phyloP scores from a whole-genome alignment of 1,140 invertebrate genomes.

The Cydia splendana region DNA sequence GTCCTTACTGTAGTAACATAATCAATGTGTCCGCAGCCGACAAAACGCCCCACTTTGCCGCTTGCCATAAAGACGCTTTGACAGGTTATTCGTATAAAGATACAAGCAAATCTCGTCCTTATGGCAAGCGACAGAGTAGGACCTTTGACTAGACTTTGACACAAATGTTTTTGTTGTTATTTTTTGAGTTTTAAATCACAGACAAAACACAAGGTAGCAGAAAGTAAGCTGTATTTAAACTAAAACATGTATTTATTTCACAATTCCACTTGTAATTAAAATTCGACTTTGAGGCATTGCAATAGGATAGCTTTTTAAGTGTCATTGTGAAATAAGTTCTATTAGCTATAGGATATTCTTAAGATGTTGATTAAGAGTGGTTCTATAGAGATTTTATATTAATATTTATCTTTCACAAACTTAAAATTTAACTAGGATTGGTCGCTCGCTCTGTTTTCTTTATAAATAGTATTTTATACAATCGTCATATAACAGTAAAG shows the following conservation, averaged over 20 bases:
- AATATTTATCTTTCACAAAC: neutral
- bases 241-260: slow-evolving; percentile 26
- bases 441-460: no score
- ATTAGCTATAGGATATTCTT: slow-evolving; percentile 5
- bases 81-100: no score
- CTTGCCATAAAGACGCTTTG: no score
- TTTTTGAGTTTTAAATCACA: neutral
- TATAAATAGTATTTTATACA: no score
- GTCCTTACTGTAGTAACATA: no score
- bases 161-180: neutral
- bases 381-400: slow-evolving; percentile 16
- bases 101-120: no score
- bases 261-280: slow-evolving; percentile 23
- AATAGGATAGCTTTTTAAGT: slow-evolving; percentile 18
- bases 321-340: slow-evolving; percentile 28
- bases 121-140: no score
- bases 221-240: slow-evolving; percentile 13
- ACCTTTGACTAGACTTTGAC: no score
- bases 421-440: neutral
- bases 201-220: neutral
- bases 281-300: slow-evolving; percentile 4
- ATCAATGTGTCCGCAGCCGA: no score
- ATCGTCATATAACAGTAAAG: no score
- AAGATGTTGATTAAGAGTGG: slow-evolving; percentile 23
- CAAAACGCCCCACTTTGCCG: no score